These are phyloP conservation scores for Drosophila ustulata DNA, from an alignment of 2,888 invertebrate genomes.

Conservation along the genomic window DNA sequence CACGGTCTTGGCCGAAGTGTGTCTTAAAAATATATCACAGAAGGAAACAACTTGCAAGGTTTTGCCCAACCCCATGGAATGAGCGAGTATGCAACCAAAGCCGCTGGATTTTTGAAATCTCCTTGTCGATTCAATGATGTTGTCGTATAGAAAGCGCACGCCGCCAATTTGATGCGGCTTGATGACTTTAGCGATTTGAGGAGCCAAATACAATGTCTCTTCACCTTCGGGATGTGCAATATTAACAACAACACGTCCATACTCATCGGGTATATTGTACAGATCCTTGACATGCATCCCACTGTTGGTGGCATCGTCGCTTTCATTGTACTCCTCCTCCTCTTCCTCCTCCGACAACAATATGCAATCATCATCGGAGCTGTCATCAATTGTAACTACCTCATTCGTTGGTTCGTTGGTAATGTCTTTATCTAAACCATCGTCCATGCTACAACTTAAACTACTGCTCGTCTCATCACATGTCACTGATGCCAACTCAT, in stretches of 20 bases:
- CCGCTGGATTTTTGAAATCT: constrained; percentile 95
- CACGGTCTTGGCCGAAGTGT: constrained; percentile 94
- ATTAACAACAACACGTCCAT: constrained; percentile 96
- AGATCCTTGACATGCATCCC: constrained; percentile 97
- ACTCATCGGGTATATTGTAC: constrained; percentile 95
- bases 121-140: constrained; percentile 96
- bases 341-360: constrained; percentile 94
- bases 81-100: constrained; percentile 99
- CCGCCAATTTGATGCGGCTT: constrained; percentile 99
- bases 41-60: constrained; percentile 98
- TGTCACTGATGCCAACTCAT: constrained; percentile 58
- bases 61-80: constrained; percentile 99
- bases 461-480: constrained; percentile 72
- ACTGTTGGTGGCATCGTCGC: constrained; percentile 95
- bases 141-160: constrained; percentile 98
- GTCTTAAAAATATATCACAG: constrained; percentile 96
- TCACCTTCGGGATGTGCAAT: constrained; percentile 96
- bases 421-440: constrained; percentile 59
- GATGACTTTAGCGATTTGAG: constrained; percentile 95
- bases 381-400: constrained; percentile 91
- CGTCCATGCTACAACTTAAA: constrained; percentile 68
- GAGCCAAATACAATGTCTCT: constrained; percentile 95
- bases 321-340: constrained; percentile 88
- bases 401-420: constrained; percentile 65
- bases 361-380: constrained; percentile 93